Evolutionary conservation across 2,113 vertebrate species (phyloP), one percentile per base, ranked within the genome.

Genomic region (Spea bombifrons): DNA sequence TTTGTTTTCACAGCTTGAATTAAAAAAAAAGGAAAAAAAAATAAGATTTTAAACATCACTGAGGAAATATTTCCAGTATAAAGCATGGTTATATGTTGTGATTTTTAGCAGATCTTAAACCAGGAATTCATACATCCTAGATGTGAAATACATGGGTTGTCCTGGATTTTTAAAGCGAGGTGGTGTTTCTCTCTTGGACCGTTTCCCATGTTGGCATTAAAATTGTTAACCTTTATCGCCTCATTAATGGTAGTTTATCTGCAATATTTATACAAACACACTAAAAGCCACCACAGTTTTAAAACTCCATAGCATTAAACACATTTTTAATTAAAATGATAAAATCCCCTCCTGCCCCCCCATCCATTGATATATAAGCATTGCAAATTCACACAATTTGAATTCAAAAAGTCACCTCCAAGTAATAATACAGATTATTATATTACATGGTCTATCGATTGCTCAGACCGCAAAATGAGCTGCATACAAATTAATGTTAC

Each of bases 1-100:
- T 99, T 99, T 84, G 96, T 99, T 87, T 96, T 94, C 80, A 99
- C 97, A 76, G 96, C 97, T 99, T 30, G 30, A 30, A 30, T 30
- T 30, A 30, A 30, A 30, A 30, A 30, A 30, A 30, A 30, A 30
- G 2, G 30, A 2, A 30, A 30, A 30, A 30, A 30, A 30, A 30
- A 30, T 30, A 30, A 30, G 30, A 30, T 30, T 30, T 30, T 30
- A 30, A 30, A 30, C 30, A 30, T 30, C 30, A 30, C 30, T 30
- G 1, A 1, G 30, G 30, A 30, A 30, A 30, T 30, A 30, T 30
- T 30, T 30, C 30, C 30, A 30, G 30, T 30, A 30, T n/a, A n/a
- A n/a, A n/a, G n/a, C n/a, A n/a, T 30, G 30, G 30, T 30, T 30
- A 30, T 30, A 30, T 30, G 30, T 30, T 30, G 30, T 30, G 30